phyloP scores from a whole-genome alignment of 2,888 invertebrate genomes.

The Acronicta alni region DNA sequence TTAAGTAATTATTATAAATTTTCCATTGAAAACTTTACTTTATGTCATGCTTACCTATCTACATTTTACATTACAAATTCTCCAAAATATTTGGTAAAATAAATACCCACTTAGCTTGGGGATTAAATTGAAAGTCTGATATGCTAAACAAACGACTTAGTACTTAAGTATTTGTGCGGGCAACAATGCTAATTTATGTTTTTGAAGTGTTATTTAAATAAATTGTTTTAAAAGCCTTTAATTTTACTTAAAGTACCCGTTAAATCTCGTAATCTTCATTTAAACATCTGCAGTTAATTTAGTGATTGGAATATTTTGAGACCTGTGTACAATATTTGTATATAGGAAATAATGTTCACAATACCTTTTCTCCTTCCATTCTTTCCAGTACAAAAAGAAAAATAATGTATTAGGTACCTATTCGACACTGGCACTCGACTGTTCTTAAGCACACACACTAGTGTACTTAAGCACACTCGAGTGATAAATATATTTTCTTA shows the following conservation, averaged over 20 bases:
- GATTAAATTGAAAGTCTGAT: conserved; percentile 51
- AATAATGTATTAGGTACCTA: neutral
- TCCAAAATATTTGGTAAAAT: conserved; percentile 20
- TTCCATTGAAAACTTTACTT: no score
- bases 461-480: neutral
- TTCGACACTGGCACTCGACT: no score
- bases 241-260: conserved; percentile 29
- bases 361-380: no score
- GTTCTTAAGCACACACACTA: no score
- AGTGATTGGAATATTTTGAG: conserved; percentile 6
- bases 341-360: no score
- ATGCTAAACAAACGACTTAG: conserved; percentile 51
- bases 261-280: conserved; percentile 38
- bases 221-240: conserved; percentile 42
- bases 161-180: conserved; percentile 42
- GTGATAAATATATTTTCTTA: conserved; percentile 43
- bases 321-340: no score
- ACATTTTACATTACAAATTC: conserved; percentile 2
- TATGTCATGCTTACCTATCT: no score
- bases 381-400: neutral
- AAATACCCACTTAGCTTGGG: conserved; percentile 35
- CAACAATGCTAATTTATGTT: conserved; percentile 51
- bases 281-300: conserved; percentile 30
- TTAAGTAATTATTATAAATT: no score
- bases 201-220: conserved; percentile 48